phyloP scores from a whole-genome alignment of 2,797 vertebrate species.

The Pipistrellus nathusii region DNA sequence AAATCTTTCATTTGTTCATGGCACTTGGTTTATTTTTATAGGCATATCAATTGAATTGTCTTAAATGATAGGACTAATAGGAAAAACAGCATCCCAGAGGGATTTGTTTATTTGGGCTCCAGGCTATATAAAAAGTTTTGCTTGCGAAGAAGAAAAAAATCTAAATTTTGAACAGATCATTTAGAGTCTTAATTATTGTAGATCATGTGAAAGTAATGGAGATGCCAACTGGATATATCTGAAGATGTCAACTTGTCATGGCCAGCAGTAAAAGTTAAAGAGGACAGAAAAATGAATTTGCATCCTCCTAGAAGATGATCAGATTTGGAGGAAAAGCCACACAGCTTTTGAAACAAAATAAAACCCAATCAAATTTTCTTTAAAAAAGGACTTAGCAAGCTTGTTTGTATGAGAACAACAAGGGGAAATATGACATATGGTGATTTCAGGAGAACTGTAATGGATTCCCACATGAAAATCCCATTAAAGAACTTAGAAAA shows the following conservation, averaged over 20 bases:
- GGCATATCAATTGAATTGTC: not conserved
- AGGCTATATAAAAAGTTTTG: not conserved
- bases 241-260: not conserved
- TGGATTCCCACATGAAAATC: not conserved
- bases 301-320: not conserved
- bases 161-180: not conserved
- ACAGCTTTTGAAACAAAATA: not conserved
- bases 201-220: not conserved
- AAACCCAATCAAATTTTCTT: not conserved
- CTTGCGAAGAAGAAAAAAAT: constrained; percentile 25
- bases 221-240: not conserved
- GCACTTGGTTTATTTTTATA: not conserved
- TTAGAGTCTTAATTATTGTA: not conserved
- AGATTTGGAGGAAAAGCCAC: constrained; percentile 6
- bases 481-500: constrained; percentile 15
- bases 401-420: not conserved
- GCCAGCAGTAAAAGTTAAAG: not conserved
- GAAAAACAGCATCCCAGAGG: not conserved
- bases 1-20: not conserved
- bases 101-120: not conserved
- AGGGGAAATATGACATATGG: not conserved
- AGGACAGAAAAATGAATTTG: constrained; percentile 34
- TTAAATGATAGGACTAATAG: not conserved
- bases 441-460: not conserved
- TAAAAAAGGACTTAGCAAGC: not conserved